Base-by-base conservation (phyloP, 2,888 invertebrate species). In the Punctoribates punctum region DNA sequence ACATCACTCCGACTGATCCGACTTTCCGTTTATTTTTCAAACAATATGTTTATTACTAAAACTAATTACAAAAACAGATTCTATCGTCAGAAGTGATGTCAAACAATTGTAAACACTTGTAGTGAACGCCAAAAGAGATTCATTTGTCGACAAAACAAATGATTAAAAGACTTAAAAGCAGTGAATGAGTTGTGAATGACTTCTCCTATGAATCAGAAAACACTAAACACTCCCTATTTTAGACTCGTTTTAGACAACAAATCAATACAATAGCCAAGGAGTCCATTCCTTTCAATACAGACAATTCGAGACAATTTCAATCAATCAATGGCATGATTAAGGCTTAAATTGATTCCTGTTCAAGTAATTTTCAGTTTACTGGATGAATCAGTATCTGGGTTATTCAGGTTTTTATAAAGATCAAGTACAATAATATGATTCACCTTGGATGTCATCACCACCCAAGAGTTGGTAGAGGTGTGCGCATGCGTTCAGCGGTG, bases 1-100 rank as follows among this genome's bases (percentile, higher is more conserved):
- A 93, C 93, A 93, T 93, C 83, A 82, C 73, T 29, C 11, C 17
- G 48, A 25, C 25, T 27, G 34, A n/a, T 27, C 23, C 25, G 27
- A 5, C 29, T 23, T 73, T 29, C 34, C 1, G 13, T 1, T 6
- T n/a, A 27, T 15, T 27, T 34, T 5, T 3, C 34, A 34, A 34
- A 62, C 3, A 29, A 62, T 13, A 62, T 25, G 60, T 60, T 60
- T 25, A 27, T 9, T 27, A 25, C 3, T 20, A 27, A 60, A 27
- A 15, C 15, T 13, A 23, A 57, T 8, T 20, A n/a, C 20, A 20
- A 60, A 20, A 51, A 57, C 6, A 25, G 17, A 57, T 5, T 42
- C 13, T 13, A n/a, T 42, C 42, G 42, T 9, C 42, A 9, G 42
- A 42, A 11, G 4, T 42, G 6, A 42, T 42, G 42, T 42, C 42